Evolutionary conservation across 2,888 invertebrate species (phyloP), one percentile per base, ranked within the genome.

Genomic region (Dicroscelio sp.): DNA sequence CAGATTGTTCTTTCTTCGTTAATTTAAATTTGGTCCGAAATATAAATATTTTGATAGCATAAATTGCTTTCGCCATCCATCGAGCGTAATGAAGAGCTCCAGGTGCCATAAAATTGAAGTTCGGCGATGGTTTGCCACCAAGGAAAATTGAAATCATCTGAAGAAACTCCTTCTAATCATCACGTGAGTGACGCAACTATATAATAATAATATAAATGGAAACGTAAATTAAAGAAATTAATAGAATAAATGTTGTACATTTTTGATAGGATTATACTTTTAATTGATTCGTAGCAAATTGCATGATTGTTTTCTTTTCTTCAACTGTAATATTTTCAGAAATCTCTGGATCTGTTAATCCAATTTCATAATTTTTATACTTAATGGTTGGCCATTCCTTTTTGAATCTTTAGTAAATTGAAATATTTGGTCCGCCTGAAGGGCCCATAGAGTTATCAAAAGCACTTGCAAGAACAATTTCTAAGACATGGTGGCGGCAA

Each of bases 21-120:
- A 75, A 23, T 6, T 20, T 12, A 23, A 75, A 75, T 55, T 75
- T 31, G 6, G 5, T n/a, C 8, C 75, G 75, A 75, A 75, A 75
- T 23, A 75, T 14, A 23, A 75, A 75, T 2, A 75, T 75, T 55
- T 75, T 75, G 4, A 75, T 3, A 8, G 55, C 33, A 23, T 75
- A 76, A 58, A 76, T 76, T 10, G 58, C 55, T 76, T 76, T 76
- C 35, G 75, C 48, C 73, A 73, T 73, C 73, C 73, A 73, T 31
- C 73, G 5, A n/a, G 73, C 73, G 31, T 73, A 20, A 27, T 76
- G 75, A 5, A 76, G 23, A 76, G 75, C 75, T 67, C 67, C 67
- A 35, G 67, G 60, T 30, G 27, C 27, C 30, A 30, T 63, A 2
- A 63, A 63, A 8, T 27, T 12, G 30, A 63, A 23, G 30, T 20